Percentiles rank a stretch among this genome's conserved stretches.
Conservation (phyloP, 2,113 vertebrate species). For the Noctilio leporinus region DNA sequence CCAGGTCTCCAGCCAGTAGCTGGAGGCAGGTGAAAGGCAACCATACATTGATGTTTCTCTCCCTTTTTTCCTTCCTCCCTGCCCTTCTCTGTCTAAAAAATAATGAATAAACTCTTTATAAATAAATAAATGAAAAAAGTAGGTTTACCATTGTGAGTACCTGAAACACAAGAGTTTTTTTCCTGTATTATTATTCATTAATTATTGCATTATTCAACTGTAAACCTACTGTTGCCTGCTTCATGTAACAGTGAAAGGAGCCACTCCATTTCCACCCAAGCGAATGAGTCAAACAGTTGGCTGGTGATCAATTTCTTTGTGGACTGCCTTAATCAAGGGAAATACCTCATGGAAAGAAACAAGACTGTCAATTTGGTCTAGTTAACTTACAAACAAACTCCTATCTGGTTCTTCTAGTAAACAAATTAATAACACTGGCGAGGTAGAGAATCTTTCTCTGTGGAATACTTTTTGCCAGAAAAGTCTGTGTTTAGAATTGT, state of each 20-base stretch:
- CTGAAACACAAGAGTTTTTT: background rate
- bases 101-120: no score
- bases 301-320: background rate
- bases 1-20: no score
- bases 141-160: background rate
- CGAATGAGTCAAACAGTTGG: background rate
- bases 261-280: background rate
- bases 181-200: background rate
- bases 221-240: background rate
- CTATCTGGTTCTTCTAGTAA: background rate
- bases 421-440: background rate
- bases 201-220: background rate
- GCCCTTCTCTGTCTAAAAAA: no score
- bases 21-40: no score
- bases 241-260: background rate
- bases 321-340: background rate
- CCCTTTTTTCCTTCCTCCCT: no score
- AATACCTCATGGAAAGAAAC: background rate
- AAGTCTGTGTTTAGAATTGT: background rate
- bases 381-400: background rate
- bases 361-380: background rate
- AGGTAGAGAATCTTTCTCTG: background rate
- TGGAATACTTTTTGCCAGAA: background rate
- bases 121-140: no score
- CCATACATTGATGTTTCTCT: no score